phyloP scores from a whole-genome alignment of 2,113 vertebrate species.

The Tringa solitaria region DNA sequence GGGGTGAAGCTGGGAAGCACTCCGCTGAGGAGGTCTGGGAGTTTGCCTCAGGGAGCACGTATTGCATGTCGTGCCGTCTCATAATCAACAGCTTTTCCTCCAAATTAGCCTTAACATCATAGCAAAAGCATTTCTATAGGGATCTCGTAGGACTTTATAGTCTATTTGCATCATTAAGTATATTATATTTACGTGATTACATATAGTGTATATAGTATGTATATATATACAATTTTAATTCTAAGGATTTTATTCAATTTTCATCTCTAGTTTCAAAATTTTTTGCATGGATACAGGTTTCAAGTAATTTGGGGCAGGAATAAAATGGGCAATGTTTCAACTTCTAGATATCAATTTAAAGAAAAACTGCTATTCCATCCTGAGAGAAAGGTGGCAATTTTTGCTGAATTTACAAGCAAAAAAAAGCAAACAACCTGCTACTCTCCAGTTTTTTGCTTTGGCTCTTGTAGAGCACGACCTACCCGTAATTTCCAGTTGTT shows the following conservation, averaged over 20 bases:
- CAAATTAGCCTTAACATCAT: neutral
- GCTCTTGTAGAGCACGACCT: neutral
- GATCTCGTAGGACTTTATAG: neutral
- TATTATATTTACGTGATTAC: neutral
- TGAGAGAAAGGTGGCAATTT: neutral
- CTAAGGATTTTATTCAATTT: neutral
- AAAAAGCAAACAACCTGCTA: neutral
- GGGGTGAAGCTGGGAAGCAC: neutral
- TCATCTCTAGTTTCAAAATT: neutral
- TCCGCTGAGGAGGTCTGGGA: neutral
- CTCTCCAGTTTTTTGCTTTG: neutral
- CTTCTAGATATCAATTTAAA: neutral
- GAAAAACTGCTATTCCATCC: neutral
- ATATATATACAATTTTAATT: neutral
- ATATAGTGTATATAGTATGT: accelerated
- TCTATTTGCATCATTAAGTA: neutral
- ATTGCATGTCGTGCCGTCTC: neutral
- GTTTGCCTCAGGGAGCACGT: neutral
- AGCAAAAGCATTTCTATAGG: neutral
- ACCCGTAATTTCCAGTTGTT: neutral
- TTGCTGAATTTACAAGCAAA: neutral
- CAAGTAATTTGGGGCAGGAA: neutral
- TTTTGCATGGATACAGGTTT: neutral
- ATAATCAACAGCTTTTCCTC: neutral
- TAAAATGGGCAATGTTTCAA: neutral